Evolutionary conservation across 1,140 invertebrate species (phyloP).

Genomic region (Drosophila tropicalis): DNA sequence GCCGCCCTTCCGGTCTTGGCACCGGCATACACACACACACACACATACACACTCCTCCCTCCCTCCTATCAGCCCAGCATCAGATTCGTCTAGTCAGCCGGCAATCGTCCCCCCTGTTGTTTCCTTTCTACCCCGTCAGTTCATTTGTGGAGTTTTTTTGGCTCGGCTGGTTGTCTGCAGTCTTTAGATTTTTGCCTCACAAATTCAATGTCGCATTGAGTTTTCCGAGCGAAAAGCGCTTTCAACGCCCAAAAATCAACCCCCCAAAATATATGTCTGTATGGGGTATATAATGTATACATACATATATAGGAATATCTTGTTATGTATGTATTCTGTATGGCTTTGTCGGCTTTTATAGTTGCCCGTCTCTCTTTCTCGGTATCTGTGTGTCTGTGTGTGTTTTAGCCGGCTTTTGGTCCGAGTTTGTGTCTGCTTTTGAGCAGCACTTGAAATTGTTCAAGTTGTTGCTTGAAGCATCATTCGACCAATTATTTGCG

Average conservation of each 20-base stretch:
- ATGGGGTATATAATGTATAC: conserved; percentile 27
- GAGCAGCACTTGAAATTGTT: conserved; percentile 60
- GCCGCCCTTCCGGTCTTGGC: conserved; percentile 70
- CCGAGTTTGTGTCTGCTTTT: conserved; percentile 55
- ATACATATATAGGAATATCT: background rate
- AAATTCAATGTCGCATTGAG: conserved; percentile 83
- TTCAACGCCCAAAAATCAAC: conserved; percentile 78
- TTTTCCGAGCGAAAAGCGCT: conserved; percentile 73
- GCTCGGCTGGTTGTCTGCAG: conserved; percentile 45
- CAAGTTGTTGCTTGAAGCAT: conserved; percentile 67
- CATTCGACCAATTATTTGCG: conserved; percentile 63
- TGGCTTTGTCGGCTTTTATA: conserved; percentile 18
- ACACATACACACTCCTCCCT: background rate
- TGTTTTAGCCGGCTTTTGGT: conserved; percentile 19
- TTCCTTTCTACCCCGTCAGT: conserved; percentile 12
- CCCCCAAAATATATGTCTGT: conserved; percentile 59
- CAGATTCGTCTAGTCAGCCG: conserved; percentile 58
- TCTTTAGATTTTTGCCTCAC: conserved; percentile 51
- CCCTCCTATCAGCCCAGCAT: background rate
- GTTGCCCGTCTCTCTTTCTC: conserved; percentile 5
- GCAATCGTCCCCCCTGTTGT: conserved; percentile 1
- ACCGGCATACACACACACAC: background rate
- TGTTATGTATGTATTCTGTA: conserved; percentile 29
- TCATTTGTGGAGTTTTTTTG: conserved; percentile 16
- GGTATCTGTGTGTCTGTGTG: conserved; percentile 9